These are phyloP conservation scores for Castor canadensis DNA, from an alignment of 2,113 vertebrate species.

Conservation along the genomic window DNA sequence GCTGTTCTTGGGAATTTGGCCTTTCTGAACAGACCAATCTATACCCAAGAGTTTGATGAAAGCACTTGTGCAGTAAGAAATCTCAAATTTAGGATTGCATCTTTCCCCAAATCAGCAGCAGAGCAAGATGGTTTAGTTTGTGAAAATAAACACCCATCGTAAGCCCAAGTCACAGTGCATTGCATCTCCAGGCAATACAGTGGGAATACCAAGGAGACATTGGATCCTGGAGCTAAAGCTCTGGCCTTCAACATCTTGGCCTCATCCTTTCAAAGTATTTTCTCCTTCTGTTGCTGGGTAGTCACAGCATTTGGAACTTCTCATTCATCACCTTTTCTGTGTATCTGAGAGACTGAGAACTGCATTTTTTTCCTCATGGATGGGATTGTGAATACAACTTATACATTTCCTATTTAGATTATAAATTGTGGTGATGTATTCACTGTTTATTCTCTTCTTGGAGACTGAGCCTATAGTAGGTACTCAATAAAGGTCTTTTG, in stretches of 20 bases:
- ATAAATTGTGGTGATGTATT: background rate
- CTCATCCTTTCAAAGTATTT: background rate
- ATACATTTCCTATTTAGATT: background rate
- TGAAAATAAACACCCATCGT: background rate
- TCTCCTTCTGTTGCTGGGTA: background rate
- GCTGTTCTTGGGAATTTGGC: background rate
- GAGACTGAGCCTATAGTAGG: background rate
- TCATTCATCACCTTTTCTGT: background rate
- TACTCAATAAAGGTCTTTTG: background rate
- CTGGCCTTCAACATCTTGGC: background rate
- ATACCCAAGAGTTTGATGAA: background rate
- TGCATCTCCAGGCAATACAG: background rate
- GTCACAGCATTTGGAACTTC: background rate
- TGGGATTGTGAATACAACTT: background rate
- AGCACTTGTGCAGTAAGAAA: too few species aligned
- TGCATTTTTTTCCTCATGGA: background rate
- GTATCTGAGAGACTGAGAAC: background rate
- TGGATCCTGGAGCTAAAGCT: background rate
- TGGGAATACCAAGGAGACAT: background rate
- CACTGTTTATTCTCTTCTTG: background rate
- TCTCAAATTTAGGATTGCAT: background rate
- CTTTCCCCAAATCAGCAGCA: background rate
- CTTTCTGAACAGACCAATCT: background rate
- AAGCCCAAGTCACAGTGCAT: background rate
- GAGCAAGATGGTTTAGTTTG: background rate